These are phyloP conservation scores for Eulemur mongoz DNA, from an alignment of 2,797 vertebrate genomes.

Conservation along the genomic window DNA sequence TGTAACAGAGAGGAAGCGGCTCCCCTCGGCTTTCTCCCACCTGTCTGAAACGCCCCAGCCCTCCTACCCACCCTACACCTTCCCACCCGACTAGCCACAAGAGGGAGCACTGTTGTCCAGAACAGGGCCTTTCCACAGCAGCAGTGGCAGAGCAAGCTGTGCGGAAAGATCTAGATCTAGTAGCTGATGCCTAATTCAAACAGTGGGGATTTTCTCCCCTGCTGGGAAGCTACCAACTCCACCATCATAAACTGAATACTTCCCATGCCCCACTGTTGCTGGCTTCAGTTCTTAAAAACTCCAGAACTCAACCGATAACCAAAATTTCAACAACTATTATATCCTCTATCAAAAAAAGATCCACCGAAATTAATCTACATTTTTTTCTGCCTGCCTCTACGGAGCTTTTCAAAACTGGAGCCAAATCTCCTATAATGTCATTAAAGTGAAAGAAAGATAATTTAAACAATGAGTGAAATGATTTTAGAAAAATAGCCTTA, in stretches of 20 bases:
- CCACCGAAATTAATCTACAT: constrained; percentile 20
- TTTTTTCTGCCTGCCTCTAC: constrained; percentile 25
- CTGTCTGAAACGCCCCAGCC: not conserved
- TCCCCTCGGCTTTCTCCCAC: not conserved
- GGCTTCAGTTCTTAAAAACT: constrained; percentile 11
- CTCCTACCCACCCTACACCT: not conserved
- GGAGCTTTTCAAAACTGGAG: constrained; percentile 37
- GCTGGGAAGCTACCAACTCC: not conserved
- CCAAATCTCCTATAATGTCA: constrained; percentile 64
- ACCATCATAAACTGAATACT: not conserved
- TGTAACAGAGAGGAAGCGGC: not conserved
- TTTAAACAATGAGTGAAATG: constrained; percentile 66
- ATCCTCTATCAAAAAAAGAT: not conserved
- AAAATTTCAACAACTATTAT: constrained; percentile 41
- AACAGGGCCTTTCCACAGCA: not conserved
- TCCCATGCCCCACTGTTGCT: not conserved
- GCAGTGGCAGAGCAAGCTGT: not conserved
- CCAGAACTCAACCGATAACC: constrained; percentile 35
- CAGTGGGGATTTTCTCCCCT: not conserved
- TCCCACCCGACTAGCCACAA: not conserved
- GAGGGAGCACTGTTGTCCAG: not conserved
- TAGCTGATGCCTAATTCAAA: not conserved
- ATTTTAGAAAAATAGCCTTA: constrained; percentile 53
- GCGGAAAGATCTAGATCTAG: not conserved
- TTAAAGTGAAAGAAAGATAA: constrained; percentile 69